A percentile compares a stretch with the other conserved stretches of the same genome.
Evolutionary conservation across 2,888 invertebrate genomes (phyloP).

Genomic region (Drosophila mercatorum): DNA sequence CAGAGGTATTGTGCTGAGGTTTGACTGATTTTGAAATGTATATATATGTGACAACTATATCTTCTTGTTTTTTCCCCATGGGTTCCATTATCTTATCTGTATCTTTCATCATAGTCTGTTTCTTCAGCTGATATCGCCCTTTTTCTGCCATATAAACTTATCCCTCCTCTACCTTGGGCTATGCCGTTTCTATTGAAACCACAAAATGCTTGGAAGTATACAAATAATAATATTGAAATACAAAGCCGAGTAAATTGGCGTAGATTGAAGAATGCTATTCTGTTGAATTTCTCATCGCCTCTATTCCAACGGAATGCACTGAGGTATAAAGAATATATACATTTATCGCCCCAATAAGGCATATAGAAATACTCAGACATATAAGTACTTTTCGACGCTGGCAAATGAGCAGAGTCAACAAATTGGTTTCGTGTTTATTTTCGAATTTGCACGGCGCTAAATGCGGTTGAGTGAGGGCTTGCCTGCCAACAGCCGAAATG

Average conservation of each 20-base stretch:
- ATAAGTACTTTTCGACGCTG: slow-evolving; percentile 15
- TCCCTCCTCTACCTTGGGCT: not conserved
- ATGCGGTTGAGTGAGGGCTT: slow-evolving; percentile 33
- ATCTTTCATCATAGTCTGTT: not conserved
- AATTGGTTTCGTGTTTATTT: slow-evolving; percentile 54
- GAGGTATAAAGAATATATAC: slow-evolving; percentile 21
- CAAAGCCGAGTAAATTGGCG: slow-evolving; percentile 1
- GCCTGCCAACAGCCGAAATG: slow-evolving; percentile 6
- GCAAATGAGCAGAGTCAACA: slow-evolving; percentile 50
- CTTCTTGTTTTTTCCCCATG: not conserved
- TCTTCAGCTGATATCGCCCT: not conserved
- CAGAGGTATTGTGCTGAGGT: not conserved
- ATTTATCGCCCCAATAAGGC: slow-evolving; percentile 37
- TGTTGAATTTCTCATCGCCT: slow-evolving; percentile 1
- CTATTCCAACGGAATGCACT: slow-evolving; percentile 6
- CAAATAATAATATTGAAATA: slow-evolving; percentile 7
- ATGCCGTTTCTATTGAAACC: not conserved
- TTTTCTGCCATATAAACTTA: not conserved
- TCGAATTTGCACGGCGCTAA: slow-evolving; percentile 59
- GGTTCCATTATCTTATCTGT: not conserved
- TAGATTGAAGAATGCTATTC: not conserved
- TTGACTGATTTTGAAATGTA: not conserved
- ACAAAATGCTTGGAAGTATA: not conserved
- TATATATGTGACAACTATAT: not conserved
- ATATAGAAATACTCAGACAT: slow-evolving; percentile 18